Conservation (phyloP, 1,140 invertebrate genomes). For the Scaptodrosophila lebanonensis region DNA sequence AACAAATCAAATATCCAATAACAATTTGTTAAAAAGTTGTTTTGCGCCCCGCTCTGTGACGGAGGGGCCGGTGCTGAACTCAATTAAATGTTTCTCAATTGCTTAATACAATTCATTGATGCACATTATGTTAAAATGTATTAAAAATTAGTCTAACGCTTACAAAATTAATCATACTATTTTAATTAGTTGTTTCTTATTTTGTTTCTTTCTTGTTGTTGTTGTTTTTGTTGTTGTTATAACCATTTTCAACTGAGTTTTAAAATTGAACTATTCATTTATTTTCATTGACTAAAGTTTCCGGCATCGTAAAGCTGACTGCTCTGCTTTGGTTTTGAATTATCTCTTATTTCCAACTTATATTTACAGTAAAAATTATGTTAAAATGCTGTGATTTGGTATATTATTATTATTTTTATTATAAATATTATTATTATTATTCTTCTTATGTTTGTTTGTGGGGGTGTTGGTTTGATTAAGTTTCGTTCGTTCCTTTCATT, state of each 20-base stretch:
- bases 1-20: slow-evolving; percentile 58
- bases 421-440: background rate
- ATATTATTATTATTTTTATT: slow-evolving; percentile 34
- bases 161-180: slow-evolving; percentile 65
- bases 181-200: too few species aligned
- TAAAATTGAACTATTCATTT: slow-evolving; percentile 63
- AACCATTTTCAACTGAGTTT: slow-evolving; percentile 25
- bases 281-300: slow-evolving; percentile 69
- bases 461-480: slow-evolving; percentile 58
- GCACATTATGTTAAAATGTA: slow-evolving; percentile 60
- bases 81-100: slow-evolving; percentile 46
- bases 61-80: slow-evolving; percentile 35
- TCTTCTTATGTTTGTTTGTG: slow-evolving; percentile 11
- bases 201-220: too few species aligned
- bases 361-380: slow-evolving; percentile 70
- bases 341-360: slow-evolving; percentile 37
- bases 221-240: too few species aligned
- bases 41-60: slow-evolving; percentile 11
- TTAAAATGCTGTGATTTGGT: slow-evolving; percentile 62
- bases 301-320: slow-evolving; percentile 20
- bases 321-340: slow-evolving; percentile 10
- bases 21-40: slow-evolving; percentile 60
- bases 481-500: slow-evolving; percentile 51
- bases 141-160: slow-evolving; percentile 73
- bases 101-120: slow-evolving; percentile 50